Conservation (phyloP, 1,140 invertebrate genomes). For the Cherax destructor region DNA sequence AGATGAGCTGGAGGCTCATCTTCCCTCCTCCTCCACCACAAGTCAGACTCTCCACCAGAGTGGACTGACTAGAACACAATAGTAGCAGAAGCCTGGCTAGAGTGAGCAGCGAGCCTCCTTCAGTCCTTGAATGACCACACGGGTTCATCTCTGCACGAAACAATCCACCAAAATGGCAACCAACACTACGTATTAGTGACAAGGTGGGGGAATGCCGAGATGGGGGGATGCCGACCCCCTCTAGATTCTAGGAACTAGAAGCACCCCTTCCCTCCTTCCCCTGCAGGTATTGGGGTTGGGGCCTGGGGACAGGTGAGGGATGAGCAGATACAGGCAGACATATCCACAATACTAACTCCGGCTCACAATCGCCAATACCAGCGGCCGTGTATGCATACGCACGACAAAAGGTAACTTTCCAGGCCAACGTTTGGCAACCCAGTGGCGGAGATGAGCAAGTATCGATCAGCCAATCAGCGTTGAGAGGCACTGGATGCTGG, state of each 20-base stretch:
- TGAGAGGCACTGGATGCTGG: conserved; percentile 64
- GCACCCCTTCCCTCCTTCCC: neutral
- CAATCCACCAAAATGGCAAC: conserved; percentile 55
- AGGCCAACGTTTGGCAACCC: conserved; percentile 58
- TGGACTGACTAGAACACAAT: neutral
- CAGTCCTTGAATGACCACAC: no score
- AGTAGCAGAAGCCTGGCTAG: neutral
- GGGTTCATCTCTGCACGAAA: neutral
- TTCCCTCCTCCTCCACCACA: neutral
- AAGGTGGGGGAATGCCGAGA: neutral
- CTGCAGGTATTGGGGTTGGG: neutral
- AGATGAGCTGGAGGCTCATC: neutral
- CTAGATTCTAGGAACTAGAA: neutral
- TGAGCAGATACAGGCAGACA: neutral
- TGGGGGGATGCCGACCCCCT: neutral
- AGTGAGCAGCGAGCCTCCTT: no score
- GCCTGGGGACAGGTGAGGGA: neutral
- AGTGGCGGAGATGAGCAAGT: conserved; percentile 64
- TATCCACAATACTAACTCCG: neutral
- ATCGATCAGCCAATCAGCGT: conserved; percentile 69
- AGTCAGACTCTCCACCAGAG: neutral
- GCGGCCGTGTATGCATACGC: conserved; percentile 31
- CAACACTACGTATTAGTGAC: neutral
- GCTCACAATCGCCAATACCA: conserved; percentile 36
- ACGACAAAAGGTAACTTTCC: conserved; percentile 45